These are phyloP conservation scores for Sphyrna mokarran DNA, from an alignment of 2,113 vertebrate genomes.

Conservation along the genomic window DNA sequence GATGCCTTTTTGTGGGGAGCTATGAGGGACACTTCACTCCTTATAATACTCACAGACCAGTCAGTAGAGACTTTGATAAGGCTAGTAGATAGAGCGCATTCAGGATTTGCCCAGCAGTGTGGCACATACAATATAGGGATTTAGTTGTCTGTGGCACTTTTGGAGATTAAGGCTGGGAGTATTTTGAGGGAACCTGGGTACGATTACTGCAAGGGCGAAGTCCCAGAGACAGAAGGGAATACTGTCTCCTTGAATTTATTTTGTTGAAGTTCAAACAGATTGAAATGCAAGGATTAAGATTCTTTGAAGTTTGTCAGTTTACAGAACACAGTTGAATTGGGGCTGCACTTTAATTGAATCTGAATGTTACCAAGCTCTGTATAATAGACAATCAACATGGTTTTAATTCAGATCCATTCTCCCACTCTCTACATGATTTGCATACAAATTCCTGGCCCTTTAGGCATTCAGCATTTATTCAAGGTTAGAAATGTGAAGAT, in stretches of 20 bases:
- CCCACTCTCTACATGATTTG: slow-evolving; percentile 12
- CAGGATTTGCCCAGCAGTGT: background rate
- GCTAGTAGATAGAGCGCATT: too few species aligned
- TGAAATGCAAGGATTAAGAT: slow-evolving; percentile 2
- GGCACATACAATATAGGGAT: background rate
- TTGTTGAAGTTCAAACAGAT: slow-evolving; percentile 31
- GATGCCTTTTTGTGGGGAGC: background rate
- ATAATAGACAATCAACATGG: slow-evolving; percentile 23
- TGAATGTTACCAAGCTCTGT: slow-evolving; percentile 31
- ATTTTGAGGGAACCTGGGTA: background rate
- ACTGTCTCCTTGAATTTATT: slow-evolving; percentile 31
- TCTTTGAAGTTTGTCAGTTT: slow-evolving; percentile 35
- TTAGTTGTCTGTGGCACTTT: background rate
- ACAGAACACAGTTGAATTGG: slow-evolving; percentile 31
- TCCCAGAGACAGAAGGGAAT: background rate
- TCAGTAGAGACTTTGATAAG: background rate
- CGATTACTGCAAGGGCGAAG: background rate
- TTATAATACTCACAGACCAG: background rate
- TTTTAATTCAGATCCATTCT: slow-evolving; percentile 33
- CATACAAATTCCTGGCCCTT: background rate
- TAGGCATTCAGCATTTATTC: background rate
- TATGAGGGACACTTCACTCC: background rate
- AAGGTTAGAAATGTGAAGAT: background rate
- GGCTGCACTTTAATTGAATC: slow-evolving; percentile 33
- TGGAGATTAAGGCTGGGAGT: background rate